Base-by-base conservation (phyloP, 2,113 vertebrate species). In the Sisor rabdophorus region DNA sequence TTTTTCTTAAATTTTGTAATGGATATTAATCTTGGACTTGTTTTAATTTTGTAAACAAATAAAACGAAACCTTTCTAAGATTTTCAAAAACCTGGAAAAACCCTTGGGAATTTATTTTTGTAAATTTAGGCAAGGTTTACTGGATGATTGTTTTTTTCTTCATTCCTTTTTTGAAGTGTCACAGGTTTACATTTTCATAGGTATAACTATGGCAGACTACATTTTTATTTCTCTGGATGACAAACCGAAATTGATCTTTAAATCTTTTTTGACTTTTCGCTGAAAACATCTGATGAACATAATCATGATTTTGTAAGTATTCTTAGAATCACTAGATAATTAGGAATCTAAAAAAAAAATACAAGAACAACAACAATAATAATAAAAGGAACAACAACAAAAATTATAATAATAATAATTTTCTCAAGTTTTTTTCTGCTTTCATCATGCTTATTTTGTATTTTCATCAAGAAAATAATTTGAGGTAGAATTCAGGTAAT, bases 291-390 rank as follows among this genome's bases (percentile, higher is more conserved):
- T 44, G 40, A 40, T n/a, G 11, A 40, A 63, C 20, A 11, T n/a
- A 10, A 24, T 60, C 30, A 63, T 36, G 61, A 64, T 64, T 47
- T 58, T 15, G 63, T 65, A 47, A 65, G 63, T 65, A 24, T 65
- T 13, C 3, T 65, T 3, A 15, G 4, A 15, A n/a, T 15, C 6
- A 22, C 30, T 63, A 17, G 13, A 17, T 24, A 32, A 30, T 63
- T 32, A 32, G 30, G 19, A 63, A 20, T 61, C 11, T 6, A 50
- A 50, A 50, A 50, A 6, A 50, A 50, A 17, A 16, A 52, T 17
- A 60, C 17, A 30, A 60, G 30, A 30, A 30, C 24, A n/a, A 19
- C 32, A 32, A 36, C 32, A 32, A 61, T 61, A 32, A 36, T 40
- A 36, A 36, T 36, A 36, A n/a, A n/a, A n/a, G n/a, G n/a, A n/a